A percentile compares a stretch with the other conserved stretches of the same genome.
phyloP scores from a whole-genome alignment of 2,888 invertebrate genomes.

The Chaitophorus viminalis region DNA sequence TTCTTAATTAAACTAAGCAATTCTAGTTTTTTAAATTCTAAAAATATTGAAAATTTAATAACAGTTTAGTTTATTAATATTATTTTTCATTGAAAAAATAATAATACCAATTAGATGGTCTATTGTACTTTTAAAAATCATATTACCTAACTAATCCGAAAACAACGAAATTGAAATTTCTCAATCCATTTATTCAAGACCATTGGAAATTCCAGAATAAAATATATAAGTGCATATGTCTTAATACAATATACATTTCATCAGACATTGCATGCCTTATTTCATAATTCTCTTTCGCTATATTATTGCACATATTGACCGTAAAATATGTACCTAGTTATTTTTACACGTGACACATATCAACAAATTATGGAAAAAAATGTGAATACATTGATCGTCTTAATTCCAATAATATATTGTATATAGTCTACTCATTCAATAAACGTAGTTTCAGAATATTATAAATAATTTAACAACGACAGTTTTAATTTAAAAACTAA shows the following conservation, averaged over 20 bases:
- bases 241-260: background rate
- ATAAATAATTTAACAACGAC: background rate
- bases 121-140: background rate
- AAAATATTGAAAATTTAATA: no score
- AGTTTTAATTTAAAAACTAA: background rate
- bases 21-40: no score
- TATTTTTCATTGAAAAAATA: background rate
- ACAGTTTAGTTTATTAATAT: no score
- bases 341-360: background rate
- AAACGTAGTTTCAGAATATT: background rate
- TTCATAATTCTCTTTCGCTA: background rate
- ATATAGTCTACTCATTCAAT: no score
- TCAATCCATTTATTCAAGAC: background rate
- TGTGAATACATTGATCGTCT: background rate
- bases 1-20: no score
- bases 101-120: background rate
- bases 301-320: background rate
- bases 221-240: background rate
- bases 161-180: background rate
- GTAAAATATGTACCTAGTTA: background rate
- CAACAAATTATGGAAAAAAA: background rate
- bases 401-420: background rate
- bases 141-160: background rate
- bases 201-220: background rate
- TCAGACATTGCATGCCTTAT: slow-evolving; percentile 1